Evolutionary conservation across 2,888 invertebrate genomes (phyloP).

Genomic region (Dolichopus griseipennis): DNA sequence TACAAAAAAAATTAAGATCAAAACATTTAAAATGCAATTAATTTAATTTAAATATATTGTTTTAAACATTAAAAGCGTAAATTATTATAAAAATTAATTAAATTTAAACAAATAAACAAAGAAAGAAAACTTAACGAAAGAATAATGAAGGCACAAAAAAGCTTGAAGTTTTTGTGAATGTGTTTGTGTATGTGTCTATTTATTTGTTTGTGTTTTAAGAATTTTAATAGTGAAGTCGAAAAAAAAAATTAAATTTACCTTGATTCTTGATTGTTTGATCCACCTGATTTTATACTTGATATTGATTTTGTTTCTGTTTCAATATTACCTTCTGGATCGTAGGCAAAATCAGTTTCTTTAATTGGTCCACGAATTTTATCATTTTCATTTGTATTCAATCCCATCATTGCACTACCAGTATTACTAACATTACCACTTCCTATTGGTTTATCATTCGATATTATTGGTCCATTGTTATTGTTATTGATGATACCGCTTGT

Average conservation of each 20-base stretch:
- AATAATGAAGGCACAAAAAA: constrained; percentile 11
- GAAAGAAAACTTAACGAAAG: background rate
- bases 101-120: background rate
- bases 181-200: background rate
- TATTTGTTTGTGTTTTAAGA: too few relatives aligned
- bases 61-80: background rate
- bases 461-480: constrained; percentile 18
- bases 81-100: background rate
- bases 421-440: constrained; percentile 13
- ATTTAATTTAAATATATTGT: background rate
- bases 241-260: constrained; percentile 48
- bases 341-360: constrained; percentile 65
- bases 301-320: constrained; percentile 88
- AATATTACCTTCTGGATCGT: constrained; percentile 84
- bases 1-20: background rate
- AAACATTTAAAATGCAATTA: background rate
- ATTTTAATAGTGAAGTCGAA: constrained; percentile 7
- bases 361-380: constrained; percentile 23
- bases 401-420: background rate
- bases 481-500: constrained; percentile 15
- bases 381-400: constrained; percentile 15
- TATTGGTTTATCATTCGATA: constrained; percentile 21
- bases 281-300: constrained; percentile 68
- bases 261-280: constrained; percentile 67
- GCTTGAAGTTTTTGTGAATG: background rate